Percentiles rank a stretch among this genome's conserved stretches.
Evolutionary conservation across 2,113 vertebrate species (phyloP).

Genomic region (Pelecanoides urinatrix): DNA sequence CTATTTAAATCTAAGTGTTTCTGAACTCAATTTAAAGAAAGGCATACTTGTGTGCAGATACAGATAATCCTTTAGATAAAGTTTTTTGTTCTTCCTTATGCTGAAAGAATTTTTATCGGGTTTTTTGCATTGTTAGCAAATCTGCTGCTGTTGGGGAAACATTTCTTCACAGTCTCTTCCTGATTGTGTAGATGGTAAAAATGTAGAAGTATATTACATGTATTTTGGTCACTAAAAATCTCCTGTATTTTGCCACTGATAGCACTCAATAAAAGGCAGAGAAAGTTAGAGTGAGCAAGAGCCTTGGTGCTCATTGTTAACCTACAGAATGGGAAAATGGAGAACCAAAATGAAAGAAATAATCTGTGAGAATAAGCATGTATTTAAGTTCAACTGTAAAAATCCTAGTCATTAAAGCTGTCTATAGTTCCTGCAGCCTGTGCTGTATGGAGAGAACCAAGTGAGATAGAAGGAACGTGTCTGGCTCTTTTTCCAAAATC

Average conservation of each 20-base stretch:
- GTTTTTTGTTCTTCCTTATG: not conserved
- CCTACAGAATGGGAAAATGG: not conserved
- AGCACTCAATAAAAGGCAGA: not conserved
- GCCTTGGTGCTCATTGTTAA: not conserved
- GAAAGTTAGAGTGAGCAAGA: not conserved
- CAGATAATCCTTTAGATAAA: not conserved
- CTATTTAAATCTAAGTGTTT: not conserved
- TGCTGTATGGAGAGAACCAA: not conserved
- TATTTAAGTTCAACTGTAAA: not conserved
- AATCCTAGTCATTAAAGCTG: not conserved
- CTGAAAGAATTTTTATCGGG: not conserved
- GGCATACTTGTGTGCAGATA: not conserved
- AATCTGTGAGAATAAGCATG: not conserved
- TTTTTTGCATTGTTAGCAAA: not conserved
- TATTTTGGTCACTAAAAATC: not conserved
- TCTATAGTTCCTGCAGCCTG: not conserved
- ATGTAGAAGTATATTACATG: too few relatives aligned
- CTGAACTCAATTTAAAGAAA: not conserved
- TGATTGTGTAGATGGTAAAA: not conserved
- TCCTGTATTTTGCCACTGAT: not conserved
- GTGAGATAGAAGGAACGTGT: not conserved
- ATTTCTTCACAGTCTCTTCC: not conserved
- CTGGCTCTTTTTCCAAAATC: not conserved
- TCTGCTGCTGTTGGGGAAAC: not conserved
- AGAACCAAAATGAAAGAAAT: not conserved